These are phyloP conservation scores for Hypomecis atomaria DNA, from an alignment of 2,888 invertebrate genomes.

Conservation along the genomic window DNA sequence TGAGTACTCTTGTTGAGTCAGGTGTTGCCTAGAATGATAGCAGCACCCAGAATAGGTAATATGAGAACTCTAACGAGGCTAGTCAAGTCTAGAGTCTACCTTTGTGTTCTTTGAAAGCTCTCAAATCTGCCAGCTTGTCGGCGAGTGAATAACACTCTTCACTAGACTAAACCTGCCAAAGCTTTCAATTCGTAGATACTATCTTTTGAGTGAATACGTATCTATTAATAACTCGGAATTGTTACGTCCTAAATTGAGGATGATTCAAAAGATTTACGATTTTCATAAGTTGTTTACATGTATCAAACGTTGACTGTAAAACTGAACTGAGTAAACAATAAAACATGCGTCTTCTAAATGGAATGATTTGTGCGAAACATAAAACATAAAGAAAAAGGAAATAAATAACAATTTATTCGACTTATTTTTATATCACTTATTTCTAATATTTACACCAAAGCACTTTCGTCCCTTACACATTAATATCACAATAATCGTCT, in stretches of 20 bases:
- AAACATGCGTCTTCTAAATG: slow-evolving; percentile 17
- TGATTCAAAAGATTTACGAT: slow-evolving; percentile 21
- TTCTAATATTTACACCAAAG: slow-evolving; percentile 75
- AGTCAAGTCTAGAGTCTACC: background rate
- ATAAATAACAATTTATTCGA: slow-evolving; percentile 70
- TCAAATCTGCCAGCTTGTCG: slow-evolving; percentile 1
- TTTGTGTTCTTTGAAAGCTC: slow-evolving; percentile 15
- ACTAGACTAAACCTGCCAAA: slow-evolving; percentile 13
- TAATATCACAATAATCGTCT: slow-evolving; percentile 83
- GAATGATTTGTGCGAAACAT: slow-evolving; percentile 42
- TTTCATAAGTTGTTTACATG: slow-evolving; percentile 15
- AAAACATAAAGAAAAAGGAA: slow-evolving; percentile 62
- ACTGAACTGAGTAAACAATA: slow-evolving; percentile 45
- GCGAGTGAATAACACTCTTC: slow-evolving; percentile 1
- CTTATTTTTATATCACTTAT: slow-evolving; percentile 72
- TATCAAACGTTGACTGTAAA: slow-evolving; percentile 30
- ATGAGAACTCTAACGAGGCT: background rate
- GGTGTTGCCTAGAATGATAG: background rate
- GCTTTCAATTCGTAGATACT: background rate
- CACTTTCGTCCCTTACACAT: slow-evolving; percentile 71
- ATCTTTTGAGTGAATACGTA: slow-evolving; percentile 4
- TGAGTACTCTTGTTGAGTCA: background rate
- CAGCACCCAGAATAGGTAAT: background rate
- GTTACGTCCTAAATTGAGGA: slow-evolving; percentile 3
- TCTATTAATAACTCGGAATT: slow-evolving; percentile 3